Evolutionary conservation across 2,113 vertebrate genomes (phyloP).

Genomic region (Calyptomena viridis): DNA sequence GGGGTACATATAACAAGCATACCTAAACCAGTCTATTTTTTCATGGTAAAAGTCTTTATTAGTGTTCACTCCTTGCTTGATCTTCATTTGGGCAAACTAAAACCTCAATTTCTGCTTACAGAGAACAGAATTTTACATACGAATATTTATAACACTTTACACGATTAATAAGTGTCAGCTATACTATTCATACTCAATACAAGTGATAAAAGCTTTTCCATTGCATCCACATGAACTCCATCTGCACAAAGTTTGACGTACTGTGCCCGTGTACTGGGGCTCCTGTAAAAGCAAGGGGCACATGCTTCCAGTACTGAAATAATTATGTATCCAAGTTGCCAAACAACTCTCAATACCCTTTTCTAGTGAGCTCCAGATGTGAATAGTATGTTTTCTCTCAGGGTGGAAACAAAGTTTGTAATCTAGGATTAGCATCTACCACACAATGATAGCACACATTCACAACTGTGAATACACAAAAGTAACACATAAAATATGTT

Average conservation of each 20-base stretch:
- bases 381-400: not conserved
- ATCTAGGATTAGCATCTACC: not conserved
- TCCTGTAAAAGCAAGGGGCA: not conserved
- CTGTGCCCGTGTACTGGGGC: not conserved
- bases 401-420: not conserved
- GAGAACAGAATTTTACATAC: not conserved
- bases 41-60: not conserved
- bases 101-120: rapidly evolving
- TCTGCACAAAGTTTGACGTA: not conserved
- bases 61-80: not conserved
- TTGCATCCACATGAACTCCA: not conserved
- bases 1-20: not conserved
- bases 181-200: not conserved
- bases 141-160: not conserved
- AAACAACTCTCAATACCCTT: not conserved
- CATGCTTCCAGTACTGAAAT: not conserved
- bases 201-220: not conserved
- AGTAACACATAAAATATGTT: not conserved
- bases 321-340: not conserved
- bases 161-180: not conserved
- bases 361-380: not conserved
- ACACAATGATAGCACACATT: not conserved
- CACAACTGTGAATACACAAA: not conserved
- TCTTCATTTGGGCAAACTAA: not conserved
- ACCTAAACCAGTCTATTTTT: not conserved